phyloP scores from a whole-genome alignment of 2,113 vertebrate genomes.

The Poicephalus meyeri region DNA sequence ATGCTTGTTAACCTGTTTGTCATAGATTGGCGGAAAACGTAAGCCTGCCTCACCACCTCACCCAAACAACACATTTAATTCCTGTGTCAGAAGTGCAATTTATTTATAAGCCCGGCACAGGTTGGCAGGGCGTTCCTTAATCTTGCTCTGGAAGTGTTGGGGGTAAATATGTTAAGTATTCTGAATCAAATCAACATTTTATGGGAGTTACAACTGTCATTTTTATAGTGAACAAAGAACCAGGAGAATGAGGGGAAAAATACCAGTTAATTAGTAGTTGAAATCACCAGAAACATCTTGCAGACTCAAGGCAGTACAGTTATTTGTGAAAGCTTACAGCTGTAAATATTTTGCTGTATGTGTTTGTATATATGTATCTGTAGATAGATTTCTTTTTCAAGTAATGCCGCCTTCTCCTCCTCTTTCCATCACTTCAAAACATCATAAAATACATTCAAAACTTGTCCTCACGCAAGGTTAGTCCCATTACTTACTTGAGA shows the following conservation, averaged over 20 bases:
- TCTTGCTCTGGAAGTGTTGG: conserved; percentile 77
- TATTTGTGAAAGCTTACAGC: background rate
- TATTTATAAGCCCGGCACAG: conserved; percentile 75
- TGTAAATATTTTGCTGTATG: conserved; percentile 35
- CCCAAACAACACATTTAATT: background rate
- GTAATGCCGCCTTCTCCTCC: background rate
- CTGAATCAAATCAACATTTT: conserved; percentile 74
- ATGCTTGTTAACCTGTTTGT: conserved; percentile 38
- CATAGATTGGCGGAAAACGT: conserved; percentile 26
- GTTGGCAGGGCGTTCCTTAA: conserved; percentile 73
- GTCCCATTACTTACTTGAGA: background rate
- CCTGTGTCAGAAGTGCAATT: conserved; percentile 56
- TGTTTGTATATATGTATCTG: background rate
- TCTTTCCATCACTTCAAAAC: background rate
- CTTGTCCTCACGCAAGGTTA: background rate
- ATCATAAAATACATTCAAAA: background rate
- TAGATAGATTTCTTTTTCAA: background rate
- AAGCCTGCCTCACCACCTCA: conserved; percentile 23
- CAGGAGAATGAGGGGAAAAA: background rate
- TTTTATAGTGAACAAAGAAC: conserved; percentile 36
- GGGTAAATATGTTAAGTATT: conserved; percentile 77
- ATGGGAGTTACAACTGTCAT: conserved; percentile 71
- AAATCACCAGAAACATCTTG: background rate
- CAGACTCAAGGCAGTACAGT: background rate
- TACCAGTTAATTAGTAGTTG: background rate